phyloP scores from a whole-genome alignment of 2,888 invertebrate genomes.

The Ichneumoninae sp. region DNA sequence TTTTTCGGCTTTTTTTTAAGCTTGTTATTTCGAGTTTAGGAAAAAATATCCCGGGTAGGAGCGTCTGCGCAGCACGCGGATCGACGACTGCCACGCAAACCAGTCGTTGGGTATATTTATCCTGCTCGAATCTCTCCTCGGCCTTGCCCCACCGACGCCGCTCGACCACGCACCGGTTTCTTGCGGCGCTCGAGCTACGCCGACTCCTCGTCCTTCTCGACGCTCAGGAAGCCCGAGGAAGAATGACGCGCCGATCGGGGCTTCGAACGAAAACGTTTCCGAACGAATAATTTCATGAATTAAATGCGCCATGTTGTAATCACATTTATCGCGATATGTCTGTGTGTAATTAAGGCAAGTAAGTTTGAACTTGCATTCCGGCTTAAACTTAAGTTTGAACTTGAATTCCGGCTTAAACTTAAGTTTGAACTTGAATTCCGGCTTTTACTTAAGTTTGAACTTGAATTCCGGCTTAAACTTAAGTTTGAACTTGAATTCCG shows the following conservation, averaged over 20 bases:
- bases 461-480: no score
- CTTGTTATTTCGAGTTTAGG: background rate
- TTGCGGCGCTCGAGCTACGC: background rate
- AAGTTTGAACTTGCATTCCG: background rate
- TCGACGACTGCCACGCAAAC: slow-evolving; percentile 51
- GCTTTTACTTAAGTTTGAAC: no score
- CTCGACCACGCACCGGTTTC: slow-evolving; percentile 26
- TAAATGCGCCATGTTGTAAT: background rate
- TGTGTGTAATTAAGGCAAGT: background rate
- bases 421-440: no score
- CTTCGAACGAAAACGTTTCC: background rate
- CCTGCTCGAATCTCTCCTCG: slow-evolving; percentile 49
- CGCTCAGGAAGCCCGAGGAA: background rate
- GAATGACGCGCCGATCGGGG: background rate
- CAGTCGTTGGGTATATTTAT: slow-evolving; percentile 61
- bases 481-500: no score
- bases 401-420: background rate
- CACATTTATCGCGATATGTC: background rate
- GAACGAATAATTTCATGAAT: background rate
- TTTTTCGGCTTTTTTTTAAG: background rate
- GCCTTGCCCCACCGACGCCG: slow-evolving; percentile 50
- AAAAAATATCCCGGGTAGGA: slow-evolving; percentile 6
- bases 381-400: background rate
- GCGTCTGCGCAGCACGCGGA: slow-evolving; percentile 38
- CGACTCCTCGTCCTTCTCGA: background rate